Conservation (phyloP, 2,113 vertebrate genomes). For the Gavialis gangeticus region DNA sequence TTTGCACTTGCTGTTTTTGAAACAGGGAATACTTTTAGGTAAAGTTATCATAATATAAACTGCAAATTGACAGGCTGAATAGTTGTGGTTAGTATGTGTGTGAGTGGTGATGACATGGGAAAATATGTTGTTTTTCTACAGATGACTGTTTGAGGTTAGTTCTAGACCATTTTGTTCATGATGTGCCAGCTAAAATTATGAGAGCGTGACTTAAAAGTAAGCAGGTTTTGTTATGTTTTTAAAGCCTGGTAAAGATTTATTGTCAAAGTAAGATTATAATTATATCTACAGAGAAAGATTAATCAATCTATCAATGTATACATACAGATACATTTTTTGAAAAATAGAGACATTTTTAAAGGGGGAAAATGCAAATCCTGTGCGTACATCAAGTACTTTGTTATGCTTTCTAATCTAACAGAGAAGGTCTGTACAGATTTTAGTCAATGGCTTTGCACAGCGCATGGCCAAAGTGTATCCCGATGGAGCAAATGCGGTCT, state of each 20-base stretch:
- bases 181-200: constrained; percentile 44
- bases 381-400: background rate
- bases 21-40: constrained; percentile 63
- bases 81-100: constrained; percentile 51
- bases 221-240: constrained; percentile 29
- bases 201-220: constrained; percentile 49
- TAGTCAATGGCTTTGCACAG: background rate
- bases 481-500: background rate
- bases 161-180: constrained; percentile 48
- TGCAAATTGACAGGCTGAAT: constrained; percentile 63
- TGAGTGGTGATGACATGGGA: constrained; percentile 51
- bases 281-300: no score
- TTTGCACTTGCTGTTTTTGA: constrained; percentile 67
- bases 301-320: no score
- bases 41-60: constrained; percentile 66
- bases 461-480: background rate
- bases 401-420: background rate
- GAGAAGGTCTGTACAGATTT: background rate
- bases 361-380: background rate
- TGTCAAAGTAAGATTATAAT: background rate
- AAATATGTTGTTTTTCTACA: constrained; percentile 58
- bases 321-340: no score
- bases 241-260: constrained; percentile 2
- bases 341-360: background rate
- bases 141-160: constrained; percentile 54